Evolutionary conservation across 2,797 vertebrate genomes (phyloP).

Genomic region (Chaetophractus vellerosus): DNA sequence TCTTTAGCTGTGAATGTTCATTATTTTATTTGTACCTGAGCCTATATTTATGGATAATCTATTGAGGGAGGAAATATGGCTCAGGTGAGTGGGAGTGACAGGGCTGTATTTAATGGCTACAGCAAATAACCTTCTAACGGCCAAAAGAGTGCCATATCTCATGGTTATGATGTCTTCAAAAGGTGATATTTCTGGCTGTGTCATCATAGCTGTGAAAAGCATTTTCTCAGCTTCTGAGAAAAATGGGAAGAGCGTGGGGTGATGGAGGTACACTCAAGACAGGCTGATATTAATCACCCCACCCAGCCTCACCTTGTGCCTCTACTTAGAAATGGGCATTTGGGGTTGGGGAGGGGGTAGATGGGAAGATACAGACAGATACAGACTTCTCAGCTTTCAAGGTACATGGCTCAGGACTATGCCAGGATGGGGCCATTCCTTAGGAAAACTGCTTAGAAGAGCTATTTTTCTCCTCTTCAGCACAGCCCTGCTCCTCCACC

Average conservation of each 20-base stretch:
- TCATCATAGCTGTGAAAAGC: constrained; percentile 87
- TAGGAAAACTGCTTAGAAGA: neutral
- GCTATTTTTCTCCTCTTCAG: neutral
- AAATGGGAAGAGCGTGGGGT: constrained; percentile 76
- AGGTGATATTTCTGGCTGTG: constrained; percentile 87
- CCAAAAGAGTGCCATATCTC: constrained; percentile 86
- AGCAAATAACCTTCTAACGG: constrained; percentile 86
- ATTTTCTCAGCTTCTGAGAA: constrained; percentile 86
- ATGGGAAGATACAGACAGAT: neutral
- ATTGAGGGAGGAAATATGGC: constrained; percentile 85
- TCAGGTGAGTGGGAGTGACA: constrained; percentile 85
- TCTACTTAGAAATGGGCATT: constrained; percentile 55
- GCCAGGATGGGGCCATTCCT: too few relatives aligned
- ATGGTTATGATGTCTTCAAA: constrained; percentile 87
- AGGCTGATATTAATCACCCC: constrained; percentile 76
- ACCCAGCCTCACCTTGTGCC: constrained; percentile 68
- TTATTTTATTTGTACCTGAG: constrained; percentile 85
- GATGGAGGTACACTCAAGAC: constrained; percentile 76
- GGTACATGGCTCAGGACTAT: neutral
- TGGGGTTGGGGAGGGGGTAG: neutral
- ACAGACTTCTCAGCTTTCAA: neutral
- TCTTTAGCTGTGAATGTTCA: constrained; percentile 79
- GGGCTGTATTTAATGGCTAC: constrained; percentile 84
- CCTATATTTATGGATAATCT: constrained; percentile 86
- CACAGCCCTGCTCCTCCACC: neutral